Evolutionary conservation across 1,140 invertebrate species (phyloP), one percentile per base, ranked within the genome.

Genomic region (Solenopsis fugax): DNA sequence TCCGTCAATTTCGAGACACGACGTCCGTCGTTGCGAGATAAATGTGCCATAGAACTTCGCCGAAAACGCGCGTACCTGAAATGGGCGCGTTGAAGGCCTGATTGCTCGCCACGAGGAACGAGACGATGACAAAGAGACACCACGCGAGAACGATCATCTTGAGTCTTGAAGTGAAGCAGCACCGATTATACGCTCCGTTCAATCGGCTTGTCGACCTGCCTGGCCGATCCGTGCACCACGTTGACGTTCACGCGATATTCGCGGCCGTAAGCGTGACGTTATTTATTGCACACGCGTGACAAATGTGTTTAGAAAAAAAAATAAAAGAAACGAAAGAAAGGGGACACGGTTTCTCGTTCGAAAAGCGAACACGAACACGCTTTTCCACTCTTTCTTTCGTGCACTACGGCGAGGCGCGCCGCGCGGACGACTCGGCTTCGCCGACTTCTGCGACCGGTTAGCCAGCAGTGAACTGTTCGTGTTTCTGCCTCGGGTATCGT

Each of bases 401-500:
- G 60, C 13, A 73, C 48, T 84, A 29, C 45, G 41, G 10, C 60
- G 64, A 67, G 72, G 29, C 82, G 71, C 50, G 76, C 12, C 60
- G 62, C 77, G 76, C 56, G 52, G 56, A 67, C 62, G 67, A 86
- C 88, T 91, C 77, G 73, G 71, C 87, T 85, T 71, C 45, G 21
- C 82, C 58, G 88, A 89, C 86, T 87, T 90, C 88, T 89, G 88
- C 88, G 86, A 91, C 92, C 92, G 89, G 91, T 93, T 93, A 92
- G 92, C 90, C 91, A 93, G 90, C 92, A 90, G 90, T 90, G 90
- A 92, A 94, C 93, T 94, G 93, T 75, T 93, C 90, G 91, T 89
- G 87, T 92, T 93, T 90, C 90, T 91, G 89, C 89, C 89, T 92
- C 84, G 89, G 88, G 89, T 89, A 91, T 91, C 91, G 92, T 93